phyloP scores from a whole-genome alignment of 2,113 vertebrate genomes.

The Terrapene triunguis region DNA sequence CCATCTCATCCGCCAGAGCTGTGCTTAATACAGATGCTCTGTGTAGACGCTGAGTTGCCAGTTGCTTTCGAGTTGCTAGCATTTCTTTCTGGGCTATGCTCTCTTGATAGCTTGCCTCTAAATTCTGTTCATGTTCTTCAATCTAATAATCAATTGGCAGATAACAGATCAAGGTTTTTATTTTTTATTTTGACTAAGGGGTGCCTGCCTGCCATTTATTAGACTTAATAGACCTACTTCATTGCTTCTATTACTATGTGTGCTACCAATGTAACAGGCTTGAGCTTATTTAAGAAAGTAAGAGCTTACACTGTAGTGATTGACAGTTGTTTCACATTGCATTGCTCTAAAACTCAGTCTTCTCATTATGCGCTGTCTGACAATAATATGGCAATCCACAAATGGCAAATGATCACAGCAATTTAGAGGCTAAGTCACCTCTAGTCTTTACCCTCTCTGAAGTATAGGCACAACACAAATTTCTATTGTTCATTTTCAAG shows the following conservation, averaged over 20 bases:
- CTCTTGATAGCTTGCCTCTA: conserved; percentile 64
- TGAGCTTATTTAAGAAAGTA: background rate
- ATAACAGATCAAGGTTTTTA: background rate
- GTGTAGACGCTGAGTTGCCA: conserved; percentile 66
- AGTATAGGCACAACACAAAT: background rate
- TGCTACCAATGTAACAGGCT: background rate
- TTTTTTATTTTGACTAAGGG: background rate
- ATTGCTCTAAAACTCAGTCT: background rate
- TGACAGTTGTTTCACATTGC: background rate
- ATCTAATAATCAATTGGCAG: conserved; percentile 57
- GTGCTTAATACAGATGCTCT: conserved; percentile 63
- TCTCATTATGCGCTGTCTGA: background rate
- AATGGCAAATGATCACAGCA: background rate
- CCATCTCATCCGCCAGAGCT: conserved; percentile 74
- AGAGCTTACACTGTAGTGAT: background rate
- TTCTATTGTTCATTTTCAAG: background rate
- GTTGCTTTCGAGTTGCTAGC: conserved; percentile 52
- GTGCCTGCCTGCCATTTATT: background rate
- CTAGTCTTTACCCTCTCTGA: background rate
- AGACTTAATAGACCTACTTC: background rate
- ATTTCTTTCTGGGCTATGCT: conserved; percentile 58
- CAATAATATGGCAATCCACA: background rate
- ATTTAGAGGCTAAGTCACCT: background rate
- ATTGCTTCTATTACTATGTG: background rate
- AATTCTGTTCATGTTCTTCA: conserved; percentile 66